Base-by-base conservation (phyloP, 1,140 invertebrate species). In the Hypsibius dujardini region DNA sequence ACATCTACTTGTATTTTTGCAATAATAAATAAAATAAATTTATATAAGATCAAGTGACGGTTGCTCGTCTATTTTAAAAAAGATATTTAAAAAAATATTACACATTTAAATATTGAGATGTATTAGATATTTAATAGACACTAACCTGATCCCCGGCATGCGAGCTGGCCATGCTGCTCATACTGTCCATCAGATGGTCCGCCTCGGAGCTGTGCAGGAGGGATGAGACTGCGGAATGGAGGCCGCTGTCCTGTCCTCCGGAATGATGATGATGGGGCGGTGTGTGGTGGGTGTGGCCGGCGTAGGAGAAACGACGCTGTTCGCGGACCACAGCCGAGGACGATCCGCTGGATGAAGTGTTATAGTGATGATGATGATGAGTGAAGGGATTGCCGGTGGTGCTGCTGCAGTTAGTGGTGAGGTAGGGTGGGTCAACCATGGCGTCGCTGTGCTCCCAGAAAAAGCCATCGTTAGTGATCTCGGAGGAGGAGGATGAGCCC, bases 261-360 rank as follows among this genome's bases (percentile, higher is more conserved):
- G 28, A 28, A 28, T 28, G 28, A 28, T 28, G 28, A 28, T 28
- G 28, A 28, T 28, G 28, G 28, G 28, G 28, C 28, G 28, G 28
- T 28, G 28, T 28, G 28, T 28, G 28, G 28, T 28, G 28, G 62
- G 62, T 42, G 42, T 12, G 12, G 12, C 62, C 62, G 12, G 62
- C 62, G 62, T 67, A 67, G 12, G 62, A 67, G 12, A 42, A 67
- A 7, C 62, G 62, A 67, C 62, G 62, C 12, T 67, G 42, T 42
- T 67, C 62, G 12, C 62, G 12, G 28, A 28, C 28, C 28, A 28
- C 28, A 78, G 67, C 69, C 75, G 60, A 74, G 76, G 71, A 74
- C n/a, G 28, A 71, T 46, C 72, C 72, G 46, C 46, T 15, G 46
- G n/a, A 1, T 28, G 1, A 1, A 46, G 7, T 7, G 50, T 56